Percentiles rank a stretch among this genome's conserved stretches.
phyloP scores from a whole-genome alignment of 2,113 vertebrate species.

The Taxidea taxus region DNA sequence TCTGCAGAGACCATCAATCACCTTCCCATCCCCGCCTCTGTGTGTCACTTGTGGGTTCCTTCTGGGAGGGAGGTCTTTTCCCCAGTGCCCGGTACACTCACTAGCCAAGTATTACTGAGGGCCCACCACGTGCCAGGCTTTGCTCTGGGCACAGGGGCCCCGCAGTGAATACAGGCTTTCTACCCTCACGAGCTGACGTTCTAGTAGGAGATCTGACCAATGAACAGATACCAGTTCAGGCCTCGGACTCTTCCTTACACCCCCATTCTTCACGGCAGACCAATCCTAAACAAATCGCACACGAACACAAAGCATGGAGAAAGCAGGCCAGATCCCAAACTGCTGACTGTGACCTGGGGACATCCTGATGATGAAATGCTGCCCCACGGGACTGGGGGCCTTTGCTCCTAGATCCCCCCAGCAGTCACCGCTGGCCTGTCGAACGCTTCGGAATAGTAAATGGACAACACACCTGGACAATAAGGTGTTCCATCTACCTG shows the following conservation, averaged over 20 bases:
- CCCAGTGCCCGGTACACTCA: background rate
- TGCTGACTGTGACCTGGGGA: background rate
- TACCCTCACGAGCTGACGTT: background rate
- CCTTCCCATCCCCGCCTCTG: conserved; percentile 15
- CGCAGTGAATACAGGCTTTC: background rate
- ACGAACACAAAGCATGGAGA: background rate
- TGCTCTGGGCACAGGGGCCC: background rate
- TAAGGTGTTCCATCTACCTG: rapidly evolving
- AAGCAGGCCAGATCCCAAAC: conserved; percentile 1
- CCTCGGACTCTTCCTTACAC: background rate
- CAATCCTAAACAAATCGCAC: background rate
- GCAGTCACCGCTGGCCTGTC: background rate
- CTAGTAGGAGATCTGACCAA: background rate
- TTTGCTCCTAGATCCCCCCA: background rate
- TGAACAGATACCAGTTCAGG: background rate
- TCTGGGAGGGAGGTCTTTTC: background rate
- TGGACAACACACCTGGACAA: background rate
- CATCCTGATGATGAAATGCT: background rate
- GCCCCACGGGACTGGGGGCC: background rate
- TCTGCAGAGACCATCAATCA: conserved; percentile 57
- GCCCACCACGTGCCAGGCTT: background rate
- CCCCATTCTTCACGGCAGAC: background rate
- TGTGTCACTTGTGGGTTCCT: conserved; percentile 9
- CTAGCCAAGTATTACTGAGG: background rate
- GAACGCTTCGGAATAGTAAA: background rate